These are phyloP conservation scores for Nomia melanderi DNA, from an alignment of 1,140 invertebrate genomes.

Conservation along the genomic window DNA sequence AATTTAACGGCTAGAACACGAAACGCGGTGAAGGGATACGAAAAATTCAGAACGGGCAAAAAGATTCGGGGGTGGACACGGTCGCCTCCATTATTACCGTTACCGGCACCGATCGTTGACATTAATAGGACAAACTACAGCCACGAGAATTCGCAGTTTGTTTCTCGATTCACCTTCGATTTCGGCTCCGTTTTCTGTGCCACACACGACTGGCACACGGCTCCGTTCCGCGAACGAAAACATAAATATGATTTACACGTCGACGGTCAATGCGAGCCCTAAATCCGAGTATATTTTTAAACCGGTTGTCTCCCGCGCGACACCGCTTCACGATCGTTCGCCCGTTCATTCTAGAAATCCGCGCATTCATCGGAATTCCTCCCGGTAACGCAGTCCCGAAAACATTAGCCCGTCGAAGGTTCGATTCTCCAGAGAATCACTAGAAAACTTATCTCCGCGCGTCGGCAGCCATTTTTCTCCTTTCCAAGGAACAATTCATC, in stretches of 20 bases:
- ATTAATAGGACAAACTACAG: slow-evolving; percentile 27
- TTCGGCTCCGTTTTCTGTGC: background rate
- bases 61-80: slow-evolving; percentile 5
- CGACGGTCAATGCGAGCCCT: background rate
- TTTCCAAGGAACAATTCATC: too few species aligned
- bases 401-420: too few species aligned
- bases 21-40: too few species aligned
- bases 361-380: background rate
- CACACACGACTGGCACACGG: background rate
- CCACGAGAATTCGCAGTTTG: slow-evolving; percentile 17
- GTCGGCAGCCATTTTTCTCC: too few species aligned
- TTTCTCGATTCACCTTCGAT: background rate
- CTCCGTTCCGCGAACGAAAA: background rate
- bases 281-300: slow-evolving; percentile 5
- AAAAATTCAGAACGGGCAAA: background rate
- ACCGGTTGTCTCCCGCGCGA: background rate
- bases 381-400: background rate
- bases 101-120: slow-evolving; percentile 26
- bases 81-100: background rate
- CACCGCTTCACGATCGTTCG: background rate
- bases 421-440: too few species aligned
- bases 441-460: too few species aligned
- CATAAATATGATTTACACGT: background rate
- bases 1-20: slow-evolving; percentile 17
- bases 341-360: background rate